Conservation (phyloP, 1,140 invertebrate species). For the Melitaea cinxia region DNA sequence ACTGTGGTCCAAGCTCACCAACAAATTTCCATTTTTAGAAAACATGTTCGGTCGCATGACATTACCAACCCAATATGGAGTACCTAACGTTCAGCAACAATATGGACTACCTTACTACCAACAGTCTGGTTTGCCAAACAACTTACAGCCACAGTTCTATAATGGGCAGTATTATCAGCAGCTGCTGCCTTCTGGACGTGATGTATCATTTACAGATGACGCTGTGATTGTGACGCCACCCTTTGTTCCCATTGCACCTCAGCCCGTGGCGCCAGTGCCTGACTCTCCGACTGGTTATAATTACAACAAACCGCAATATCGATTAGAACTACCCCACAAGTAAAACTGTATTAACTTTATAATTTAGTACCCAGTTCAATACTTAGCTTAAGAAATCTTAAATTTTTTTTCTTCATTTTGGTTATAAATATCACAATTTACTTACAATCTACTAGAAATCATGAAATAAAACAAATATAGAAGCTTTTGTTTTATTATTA, state of each 20-base stretch:
- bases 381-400: too few species aligned
- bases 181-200: conserved; percentile 52
- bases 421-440: too few species aligned
- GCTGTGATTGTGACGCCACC: conserved; percentile 72
- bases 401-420: too few species aligned
- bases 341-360: conserved; percentile 7
- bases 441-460: too few species aligned
- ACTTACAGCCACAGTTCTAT: conserved; percentile 43
- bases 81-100: conserved; percentile 35
- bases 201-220: conserved; percentile 70
- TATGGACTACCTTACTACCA: conserved; percentile 44
- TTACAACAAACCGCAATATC: conserved; percentile 66
- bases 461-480: not conserved
- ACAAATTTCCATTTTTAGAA: conserved; percentile 70
- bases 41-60: conserved; percentile 72
- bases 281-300: conserved; percentile 57
- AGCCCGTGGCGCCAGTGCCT: conserved; percentile 38
- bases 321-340: conserved; percentile 66
- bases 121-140: conserved; percentile 41
- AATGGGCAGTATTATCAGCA: conserved; percentile 39
- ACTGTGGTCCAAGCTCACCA: conserved; percentile 65
- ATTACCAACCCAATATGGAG: conserved; percentile 54
- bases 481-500: conserved; percentile 7
- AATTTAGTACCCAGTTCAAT: not conserved
- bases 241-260: conserved; percentile 51